Percentiles rank a stretch among this genome's conserved stretches.
Evolutionary conservation across 2,797 vertebrate species (phyloP).

Genomic region (Gadopsis marmoratus): DNA sequence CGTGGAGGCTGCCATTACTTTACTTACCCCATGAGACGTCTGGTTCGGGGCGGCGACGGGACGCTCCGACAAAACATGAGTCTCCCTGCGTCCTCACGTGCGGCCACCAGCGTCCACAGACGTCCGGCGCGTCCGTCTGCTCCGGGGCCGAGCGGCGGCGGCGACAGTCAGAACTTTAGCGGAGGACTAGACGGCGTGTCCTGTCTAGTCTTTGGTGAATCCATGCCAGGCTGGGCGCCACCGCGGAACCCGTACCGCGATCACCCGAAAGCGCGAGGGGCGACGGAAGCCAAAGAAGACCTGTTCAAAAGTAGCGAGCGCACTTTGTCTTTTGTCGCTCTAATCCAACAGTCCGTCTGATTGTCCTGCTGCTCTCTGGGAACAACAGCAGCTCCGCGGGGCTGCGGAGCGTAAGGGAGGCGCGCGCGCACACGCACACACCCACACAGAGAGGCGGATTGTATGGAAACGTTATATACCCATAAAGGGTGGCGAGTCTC

Average conservation of each 20-base stretch:
- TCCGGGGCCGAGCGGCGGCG: constrained; percentile 17
- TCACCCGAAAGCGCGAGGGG: background rate
- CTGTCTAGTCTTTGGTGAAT: constrained; percentile 67
- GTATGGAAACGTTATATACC: constrained; percentile 45
- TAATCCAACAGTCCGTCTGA: constrained; percentile 63
- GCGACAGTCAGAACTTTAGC: constrained; percentile 75
- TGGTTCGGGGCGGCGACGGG: constrained; percentile 43
- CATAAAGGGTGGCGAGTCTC: constrained; percentile 17
- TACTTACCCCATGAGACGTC: constrained; percentile 86
- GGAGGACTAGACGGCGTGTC: constrained; percentile 51
- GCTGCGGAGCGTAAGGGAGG: constrained; percentile 62
- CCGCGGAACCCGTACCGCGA: constrained; percentile 31
- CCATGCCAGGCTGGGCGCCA: constrained; percentile 64
- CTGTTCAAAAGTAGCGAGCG: constrained; percentile 15
- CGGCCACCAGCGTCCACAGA: constrained; percentile 46
- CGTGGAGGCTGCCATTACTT: constrained; percentile 54
- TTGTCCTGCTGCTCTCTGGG: constrained; percentile 63
- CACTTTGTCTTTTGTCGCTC: constrained; percentile 72
- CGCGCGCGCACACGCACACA: constrained; percentile 42
- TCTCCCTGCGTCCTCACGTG: constrained; percentile 67
- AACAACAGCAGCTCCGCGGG: constrained; percentile 77
- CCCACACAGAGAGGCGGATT: constrained; percentile 1
- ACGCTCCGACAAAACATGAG: constrained; percentile 41
- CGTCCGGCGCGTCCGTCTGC: constrained; percentile 22
- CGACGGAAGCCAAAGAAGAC: constrained; percentile 19